A percentile compares a stretch with the other conserved stretches of the same genome.
phyloP scores from a whole-genome alignment of 2,888 invertebrate species.

The Drosophila nigritarsus region DNA sequence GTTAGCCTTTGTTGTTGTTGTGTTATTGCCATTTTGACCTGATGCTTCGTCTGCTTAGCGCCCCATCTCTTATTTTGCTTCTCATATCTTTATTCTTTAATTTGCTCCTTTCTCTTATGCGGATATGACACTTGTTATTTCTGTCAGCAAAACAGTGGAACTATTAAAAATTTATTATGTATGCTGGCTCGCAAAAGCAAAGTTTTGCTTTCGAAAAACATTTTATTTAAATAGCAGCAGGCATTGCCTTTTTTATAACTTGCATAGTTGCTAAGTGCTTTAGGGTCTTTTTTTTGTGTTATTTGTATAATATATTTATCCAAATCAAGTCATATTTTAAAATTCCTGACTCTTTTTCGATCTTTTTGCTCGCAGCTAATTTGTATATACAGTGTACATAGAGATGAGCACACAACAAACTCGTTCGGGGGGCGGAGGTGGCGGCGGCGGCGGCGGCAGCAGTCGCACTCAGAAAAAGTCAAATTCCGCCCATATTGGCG shows the following conservation, averaged over 20 bases:
- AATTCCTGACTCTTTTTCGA: conserved; percentile 15
- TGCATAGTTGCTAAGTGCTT: conserved; percentile 38
- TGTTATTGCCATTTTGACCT: conserved; percentile 25
- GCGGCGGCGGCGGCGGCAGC: conserved; percentile 82
- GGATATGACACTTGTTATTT: conserved; percentile 36
- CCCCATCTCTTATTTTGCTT: conserved; percentile 15
- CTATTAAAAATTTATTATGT: too few species aligned
- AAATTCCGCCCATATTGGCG: conserved; percentile 80
- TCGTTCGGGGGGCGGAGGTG: conserved; percentile 84
- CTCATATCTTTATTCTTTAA: background rate
- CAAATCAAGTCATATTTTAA: conserved; percentile 38
- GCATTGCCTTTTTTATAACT: conserved; percentile 21
- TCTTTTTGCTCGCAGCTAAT: conserved; percentile 78
- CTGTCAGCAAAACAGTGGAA: background rate
- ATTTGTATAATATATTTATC: conserved; percentile 43
- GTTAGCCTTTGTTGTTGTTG: conserved; percentile 28
- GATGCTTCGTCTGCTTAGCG: conserved; percentile 29
- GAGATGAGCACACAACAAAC: conserved; percentile 86
- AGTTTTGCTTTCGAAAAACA: background rate
- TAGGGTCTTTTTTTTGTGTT: conserved; percentile 15
- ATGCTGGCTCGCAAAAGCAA: background rate
- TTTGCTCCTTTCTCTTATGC: conserved; percentile 3
- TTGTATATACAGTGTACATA: conserved; percentile 86
- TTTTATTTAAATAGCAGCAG: conserved; percentile 22
- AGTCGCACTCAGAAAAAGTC: conserved; percentile 85